Base-by-base conservation (phyloP, 2,888 invertebrate genomes). In the Pherbina coryleti region DNA sequence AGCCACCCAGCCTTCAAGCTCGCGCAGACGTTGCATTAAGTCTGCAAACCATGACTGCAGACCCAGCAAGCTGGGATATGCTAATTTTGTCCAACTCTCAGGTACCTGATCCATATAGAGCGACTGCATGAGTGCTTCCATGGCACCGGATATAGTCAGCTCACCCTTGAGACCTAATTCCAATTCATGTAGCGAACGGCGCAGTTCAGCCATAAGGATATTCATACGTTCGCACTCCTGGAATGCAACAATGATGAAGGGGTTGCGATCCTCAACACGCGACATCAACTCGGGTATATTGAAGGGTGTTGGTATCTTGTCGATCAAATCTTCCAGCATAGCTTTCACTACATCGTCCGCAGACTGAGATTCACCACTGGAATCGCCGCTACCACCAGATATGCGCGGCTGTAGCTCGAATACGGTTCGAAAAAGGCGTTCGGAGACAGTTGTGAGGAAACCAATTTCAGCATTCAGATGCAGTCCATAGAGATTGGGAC, bases 201-300 rank as follows among this genome's bases (percentile, higher is more conserved):
- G 92, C 79, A 98, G 93, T 89, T 97, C 97, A 2, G 92, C 91
- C 86, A 96, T 96, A 8, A 98, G 92, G 53, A 92, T 92, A 89
- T 98, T 98, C 97, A 98, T 98, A 60, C 98, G 92, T 89, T 98
- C 98, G 88, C 97, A 97, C 90, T 98, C 98, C 82, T 98, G 97
- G 84, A 97, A 92, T 0, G 96, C 96, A 0, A 98, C 98, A 73
- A 98, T 96, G 0, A 96, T 95, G 87, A 93, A 98, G 0, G 98
- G 98, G 3, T 96, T 96, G 80, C 95, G 91, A 84, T 98, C 97
- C 88, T 98, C 97, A 4, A 94, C 93, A 88, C 96, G 95, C 1
- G 92, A 93, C 93, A 95, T 94, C 85, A 98, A 92, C 87, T 98
- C 98, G 0, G 91, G 86, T 84, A 98, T 93, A 86, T 95, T 96